These are phyloP conservation scores for Panulirus ornatus DNA, from an alignment of 1,140 invertebrate genomes.

Conservation along the genomic window DNA sequence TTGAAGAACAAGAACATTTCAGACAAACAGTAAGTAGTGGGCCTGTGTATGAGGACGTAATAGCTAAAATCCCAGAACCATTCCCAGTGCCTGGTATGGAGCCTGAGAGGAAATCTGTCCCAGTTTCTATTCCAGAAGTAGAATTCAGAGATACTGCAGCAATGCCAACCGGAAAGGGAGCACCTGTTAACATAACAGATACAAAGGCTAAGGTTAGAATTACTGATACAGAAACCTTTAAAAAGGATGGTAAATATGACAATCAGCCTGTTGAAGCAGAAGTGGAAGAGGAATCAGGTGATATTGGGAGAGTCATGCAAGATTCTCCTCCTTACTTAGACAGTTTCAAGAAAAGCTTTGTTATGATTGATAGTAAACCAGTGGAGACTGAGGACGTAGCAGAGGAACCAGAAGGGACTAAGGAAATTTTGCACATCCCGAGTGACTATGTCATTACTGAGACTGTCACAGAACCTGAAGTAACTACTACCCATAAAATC, in stretches of 20 bases:
- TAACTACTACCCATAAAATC: slow-evolving; percentile 22
- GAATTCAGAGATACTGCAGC: slow-evolving; percentile 5
- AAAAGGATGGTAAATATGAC: too few relatives aligned
- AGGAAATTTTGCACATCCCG: slow-evolving; percentile 30
- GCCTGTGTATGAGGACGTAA: slow-evolving; percentile 31
- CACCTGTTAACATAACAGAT: too few relatives aligned
- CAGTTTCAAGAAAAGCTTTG: slow-evolving; percentile 40
- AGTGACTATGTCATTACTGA: slow-evolving; percentile 29
- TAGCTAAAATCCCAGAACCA: not conserved
- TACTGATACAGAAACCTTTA: too few relatives aligned
- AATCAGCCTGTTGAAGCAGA: not conserved
- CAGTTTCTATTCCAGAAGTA: not conserved
- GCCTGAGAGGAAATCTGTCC: not conserved
- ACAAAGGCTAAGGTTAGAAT: too few relatives aligned
- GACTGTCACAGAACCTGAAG: slow-evolving; percentile 38
- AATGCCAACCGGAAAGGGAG: not conserved
- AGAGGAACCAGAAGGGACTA: slow-evolving; percentile 22
- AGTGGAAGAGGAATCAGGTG: too few relatives aligned
- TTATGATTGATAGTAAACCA: slow-evolving; percentile 48
- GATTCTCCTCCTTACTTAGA: too few relatives aligned
- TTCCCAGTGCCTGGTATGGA: not conserved
- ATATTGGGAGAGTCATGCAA: too few relatives aligned
- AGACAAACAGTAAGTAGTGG: not conserved
- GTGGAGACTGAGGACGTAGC: slow-evolving; percentile 34
- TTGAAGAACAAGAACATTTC: slow-evolving; percentile 21